Conservation (phyloP, 1,140 invertebrate genomes). For the Vollenhovia emeryi region DNA sequence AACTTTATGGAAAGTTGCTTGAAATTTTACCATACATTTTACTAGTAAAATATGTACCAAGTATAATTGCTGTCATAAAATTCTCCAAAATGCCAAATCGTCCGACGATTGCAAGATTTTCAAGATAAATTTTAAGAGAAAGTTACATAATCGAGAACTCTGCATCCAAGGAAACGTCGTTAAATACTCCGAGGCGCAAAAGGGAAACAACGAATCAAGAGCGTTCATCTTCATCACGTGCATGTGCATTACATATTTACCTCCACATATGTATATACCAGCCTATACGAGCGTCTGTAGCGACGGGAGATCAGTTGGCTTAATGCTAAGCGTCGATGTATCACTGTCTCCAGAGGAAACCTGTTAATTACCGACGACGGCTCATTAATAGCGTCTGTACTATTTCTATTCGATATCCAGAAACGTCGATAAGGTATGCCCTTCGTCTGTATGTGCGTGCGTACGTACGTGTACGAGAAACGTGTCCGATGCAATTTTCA, state of each 20-base stretch:
- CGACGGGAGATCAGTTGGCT: slow-evolving; percentile 7
- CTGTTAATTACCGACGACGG: slow-evolving; percentile 27
- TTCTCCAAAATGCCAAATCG: too few relatives aligned
- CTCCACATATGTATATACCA: background rate
- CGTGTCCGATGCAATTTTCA: slow-evolving; percentile 18
- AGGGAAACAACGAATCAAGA: background rate
- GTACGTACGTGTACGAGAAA: background rate
- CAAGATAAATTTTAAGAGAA: too few relatives aligned
- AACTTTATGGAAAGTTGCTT: too few relatives aligned
- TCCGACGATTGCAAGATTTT: too few relatives aligned
- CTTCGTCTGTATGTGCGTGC: background rate
- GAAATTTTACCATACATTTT: too few relatives aligned
- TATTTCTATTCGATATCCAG: slow-evolving; percentile 46
- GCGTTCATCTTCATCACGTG: background rate
- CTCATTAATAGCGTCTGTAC: slow-evolving; percentile 32
- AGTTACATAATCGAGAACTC: too few relatives aligned
- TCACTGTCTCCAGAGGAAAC: slow-evolving; percentile 31
- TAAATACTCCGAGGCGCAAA: background rate
- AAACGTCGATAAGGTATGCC: slow-evolving; percentile 27
- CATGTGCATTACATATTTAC: background rate
- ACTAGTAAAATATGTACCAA: too few relatives aligned
- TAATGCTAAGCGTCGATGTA: slow-evolving; percentile 12
- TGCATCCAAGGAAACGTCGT: background rate
- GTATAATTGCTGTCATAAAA: too few relatives aligned
- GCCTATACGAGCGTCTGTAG: background rate